These are phyloP conservation scores for Coccyzus lansbergi DNA, from an alignment of 2,797 vertebrate species.

Conservation along the genomic window DNA sequence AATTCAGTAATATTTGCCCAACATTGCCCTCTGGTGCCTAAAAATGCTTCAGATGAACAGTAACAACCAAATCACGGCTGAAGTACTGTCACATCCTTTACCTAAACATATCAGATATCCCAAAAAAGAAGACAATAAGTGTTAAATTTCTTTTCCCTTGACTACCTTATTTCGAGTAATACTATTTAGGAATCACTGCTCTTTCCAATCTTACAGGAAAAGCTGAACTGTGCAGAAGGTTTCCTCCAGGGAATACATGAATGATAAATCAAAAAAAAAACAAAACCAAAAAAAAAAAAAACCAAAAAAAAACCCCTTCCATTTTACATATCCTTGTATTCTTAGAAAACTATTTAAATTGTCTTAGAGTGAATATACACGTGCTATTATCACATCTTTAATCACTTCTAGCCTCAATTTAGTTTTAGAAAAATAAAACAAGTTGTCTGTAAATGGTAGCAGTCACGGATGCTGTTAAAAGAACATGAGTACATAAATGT, in stretches of 20 bases:
- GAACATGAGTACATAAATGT: not conserved
- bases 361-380: not conserved
- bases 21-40: conserved; percentile 61
- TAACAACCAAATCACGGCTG: not conserved
- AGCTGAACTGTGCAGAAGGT: not conserved
- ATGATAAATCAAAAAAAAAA: not conserved
- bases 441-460: not conserved
- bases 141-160: not conserved
- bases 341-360: not conserved
- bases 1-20: conserved; percentile 9
- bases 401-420: not conserved
- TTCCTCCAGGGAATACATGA: not conserved
- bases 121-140: not conserved
- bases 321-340: not conserved
- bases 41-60: not conserved
- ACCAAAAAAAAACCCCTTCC: not conserved
- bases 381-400: not conserved
- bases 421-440: conserved; percentile 1
- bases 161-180: not conserved
- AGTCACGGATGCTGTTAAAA: conserved; percentile 7
- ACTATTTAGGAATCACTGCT: not conserved
- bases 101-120: not conserved
- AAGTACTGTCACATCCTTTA: not conserved
- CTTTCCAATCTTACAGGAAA: not conserved
- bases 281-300: not conserved